A percentile compares a stretch with the other conserved stretches of the same genome.
phyloP scores from a whole-genome alignment of 2,888 invertebrate genomes.

The Rhorus exstirpatorius region DNA sequence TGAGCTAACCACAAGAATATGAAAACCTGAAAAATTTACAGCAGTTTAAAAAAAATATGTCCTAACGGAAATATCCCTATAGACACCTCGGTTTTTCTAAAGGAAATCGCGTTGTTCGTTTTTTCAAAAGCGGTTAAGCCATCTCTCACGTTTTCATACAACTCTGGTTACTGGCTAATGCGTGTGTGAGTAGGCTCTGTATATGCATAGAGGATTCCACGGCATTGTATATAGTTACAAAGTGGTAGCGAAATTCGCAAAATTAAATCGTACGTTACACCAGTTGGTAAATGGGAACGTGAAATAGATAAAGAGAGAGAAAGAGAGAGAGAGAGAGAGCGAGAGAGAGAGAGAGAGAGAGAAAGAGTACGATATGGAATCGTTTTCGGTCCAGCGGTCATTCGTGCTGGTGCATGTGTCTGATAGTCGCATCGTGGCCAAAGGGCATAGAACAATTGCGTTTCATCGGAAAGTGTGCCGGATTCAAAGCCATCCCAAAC shows the following conservation, averaged over 20 bases:
- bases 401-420: constrained; percentile 55
- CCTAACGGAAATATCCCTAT: too few species aligned
- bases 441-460: constrained; percentile 61
- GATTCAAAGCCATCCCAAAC: constrained; percentile 27
- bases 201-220: constrained; percentile 32
- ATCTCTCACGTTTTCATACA: constrained; percentile 9
- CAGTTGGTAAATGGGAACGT: constrained; percentile 55
- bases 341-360: constrained; percentile 22
- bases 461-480: constrained; percentile 39
- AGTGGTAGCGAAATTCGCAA: constrained; percentile 58
- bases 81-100: too few species aligned
- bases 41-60: too few species aligned
- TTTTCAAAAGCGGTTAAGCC: constrained; percentile 34
- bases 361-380: constrained; percentile 40
- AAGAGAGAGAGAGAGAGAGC: constrained; percentile 38
- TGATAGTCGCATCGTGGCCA: constrained; percentile 39
- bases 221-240: constrained; percentile 63
- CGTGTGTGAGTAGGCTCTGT: not conserved
- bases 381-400: constrained; percentile 54
- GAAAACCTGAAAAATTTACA: too few species aligned
- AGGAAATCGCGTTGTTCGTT: too few species aligned
- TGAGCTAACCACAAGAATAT: too few species aligned
- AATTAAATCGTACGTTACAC: constrained; percentile 70
- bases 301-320: constrained; percentile 13
- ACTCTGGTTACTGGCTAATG: not conserved